phyloP scores from a whole-genome alignment of 2,113 vertebrate genomes.

The Grammomys surdaster region DNA sequence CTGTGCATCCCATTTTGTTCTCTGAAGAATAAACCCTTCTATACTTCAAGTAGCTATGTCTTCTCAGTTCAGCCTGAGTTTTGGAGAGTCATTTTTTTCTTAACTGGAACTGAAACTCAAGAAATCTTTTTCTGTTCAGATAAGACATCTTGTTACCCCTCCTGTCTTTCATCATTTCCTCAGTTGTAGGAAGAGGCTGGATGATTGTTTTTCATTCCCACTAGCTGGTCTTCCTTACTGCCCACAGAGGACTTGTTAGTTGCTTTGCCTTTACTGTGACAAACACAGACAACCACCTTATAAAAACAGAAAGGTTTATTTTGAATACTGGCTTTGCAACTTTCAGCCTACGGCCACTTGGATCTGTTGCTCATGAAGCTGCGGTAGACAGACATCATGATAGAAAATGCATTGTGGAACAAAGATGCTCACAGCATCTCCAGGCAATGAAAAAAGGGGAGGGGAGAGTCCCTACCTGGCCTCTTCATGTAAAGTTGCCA shows the following conservation, averaged over 20 bases:
- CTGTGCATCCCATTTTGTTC: neutral
- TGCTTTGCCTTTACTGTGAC: neutral
- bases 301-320: neutral
- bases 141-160: neutral
- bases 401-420: neutral
- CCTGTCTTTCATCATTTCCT: accelerated
- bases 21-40: neutral
- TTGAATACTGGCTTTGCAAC: neutral
- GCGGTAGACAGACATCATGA: neutral
- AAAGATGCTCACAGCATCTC: neutral
- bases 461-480: neutral
- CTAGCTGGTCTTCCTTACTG: neutral
- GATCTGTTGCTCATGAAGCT: neutral
- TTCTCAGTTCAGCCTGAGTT: neutral
- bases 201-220: neutral
- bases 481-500: neutral
- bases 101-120: neutral
- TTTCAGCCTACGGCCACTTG: neutral
- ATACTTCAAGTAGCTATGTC: neutral
- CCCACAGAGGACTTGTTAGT: no score
- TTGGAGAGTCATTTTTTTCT: neutral
- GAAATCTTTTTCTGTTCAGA: neutral
- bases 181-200: neutral
- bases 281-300: neutral
- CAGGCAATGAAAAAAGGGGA: neutral